phyloP scores from a whole-genome alignment of 2,113 vertebrate genomes.

The Spilogale gracilis region DNA sequence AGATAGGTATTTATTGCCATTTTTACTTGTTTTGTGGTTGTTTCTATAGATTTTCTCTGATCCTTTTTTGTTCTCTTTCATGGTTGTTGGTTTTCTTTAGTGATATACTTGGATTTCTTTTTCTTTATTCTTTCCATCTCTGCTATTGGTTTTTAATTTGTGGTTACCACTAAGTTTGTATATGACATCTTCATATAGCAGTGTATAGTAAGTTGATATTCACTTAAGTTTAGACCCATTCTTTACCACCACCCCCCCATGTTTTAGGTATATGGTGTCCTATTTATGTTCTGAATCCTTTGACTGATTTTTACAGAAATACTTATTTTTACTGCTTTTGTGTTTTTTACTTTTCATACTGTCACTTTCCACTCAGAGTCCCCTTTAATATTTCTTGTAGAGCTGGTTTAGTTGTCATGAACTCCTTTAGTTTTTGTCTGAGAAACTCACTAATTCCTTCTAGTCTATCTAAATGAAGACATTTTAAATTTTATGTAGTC shows the following conservation, averaged over 20 bases:
- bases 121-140: not conserved
- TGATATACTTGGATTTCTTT: not conserved
- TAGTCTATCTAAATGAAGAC: not conserved
- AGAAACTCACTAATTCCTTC: not conserved
- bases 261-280: not conserved
- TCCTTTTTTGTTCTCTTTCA: not conserved
- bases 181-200: not conserved
- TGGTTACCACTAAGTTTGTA: not conserved
- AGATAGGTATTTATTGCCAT: not conserved
- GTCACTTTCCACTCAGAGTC: not conserved
- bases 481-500: constrained; percentile 8
- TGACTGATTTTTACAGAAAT: not conserved
- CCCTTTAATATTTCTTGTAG: not conserved
- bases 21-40: not conserved
- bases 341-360: not conserved
- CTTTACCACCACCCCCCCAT: not conserved
- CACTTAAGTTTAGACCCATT: not conserved
- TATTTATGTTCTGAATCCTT: not conserved
- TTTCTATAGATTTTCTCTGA: not conserved
- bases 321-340: not conserved
- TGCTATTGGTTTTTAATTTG: not conserved
- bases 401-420: not conserved
- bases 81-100: not conserved
- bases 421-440: not conserved
- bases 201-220: not conserved